Evolutionary conservation across 2,113 vertebrate species (phyloP).

Genomic region (Apeltes quadracus): DNA sequence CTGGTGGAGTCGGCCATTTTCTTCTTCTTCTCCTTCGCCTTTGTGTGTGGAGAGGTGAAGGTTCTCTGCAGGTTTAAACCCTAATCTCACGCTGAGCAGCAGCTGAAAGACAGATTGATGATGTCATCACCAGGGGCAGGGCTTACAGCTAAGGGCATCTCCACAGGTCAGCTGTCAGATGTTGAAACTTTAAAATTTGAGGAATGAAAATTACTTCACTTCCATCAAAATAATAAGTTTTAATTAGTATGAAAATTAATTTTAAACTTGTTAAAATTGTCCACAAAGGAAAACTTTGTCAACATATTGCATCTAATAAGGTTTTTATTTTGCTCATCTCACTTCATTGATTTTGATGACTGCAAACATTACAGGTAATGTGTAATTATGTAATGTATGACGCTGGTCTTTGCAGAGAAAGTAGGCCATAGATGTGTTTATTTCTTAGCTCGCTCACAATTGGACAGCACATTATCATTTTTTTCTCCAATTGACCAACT

Average conservation of each 20-base stretch:
- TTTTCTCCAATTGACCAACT: no score
- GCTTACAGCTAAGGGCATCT: background rate
- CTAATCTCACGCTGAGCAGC: background rate
- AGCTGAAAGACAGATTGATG: background rate
- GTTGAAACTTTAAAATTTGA: background rate
- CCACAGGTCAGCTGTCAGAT: background rate
- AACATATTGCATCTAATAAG: no score
- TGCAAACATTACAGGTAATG: no score
- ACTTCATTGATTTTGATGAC: no score
- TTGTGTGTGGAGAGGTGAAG: background rate
- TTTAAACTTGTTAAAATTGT: background rate
- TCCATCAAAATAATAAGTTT: background rate
- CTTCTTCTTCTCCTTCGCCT: background rate
- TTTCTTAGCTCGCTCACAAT: no score
- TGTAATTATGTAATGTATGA: no score
- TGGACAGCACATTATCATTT: no score
- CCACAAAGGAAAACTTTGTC: no score
- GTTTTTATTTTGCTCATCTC: no score
- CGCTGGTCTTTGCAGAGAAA: no score
- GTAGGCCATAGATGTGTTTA: no score
- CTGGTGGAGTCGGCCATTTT: slow-evolving; percentile 53
- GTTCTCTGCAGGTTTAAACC: background rate
- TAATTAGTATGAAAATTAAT: background rate
- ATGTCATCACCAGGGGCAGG: background rate
- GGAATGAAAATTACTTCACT: background rate